Percentiles rank a stretch among this genome's conserved stretches.
Evolutionary conservation across 2,113 vertebrate species (phyloP).

Genomic region (Brachyistius frenatus): DNA sequence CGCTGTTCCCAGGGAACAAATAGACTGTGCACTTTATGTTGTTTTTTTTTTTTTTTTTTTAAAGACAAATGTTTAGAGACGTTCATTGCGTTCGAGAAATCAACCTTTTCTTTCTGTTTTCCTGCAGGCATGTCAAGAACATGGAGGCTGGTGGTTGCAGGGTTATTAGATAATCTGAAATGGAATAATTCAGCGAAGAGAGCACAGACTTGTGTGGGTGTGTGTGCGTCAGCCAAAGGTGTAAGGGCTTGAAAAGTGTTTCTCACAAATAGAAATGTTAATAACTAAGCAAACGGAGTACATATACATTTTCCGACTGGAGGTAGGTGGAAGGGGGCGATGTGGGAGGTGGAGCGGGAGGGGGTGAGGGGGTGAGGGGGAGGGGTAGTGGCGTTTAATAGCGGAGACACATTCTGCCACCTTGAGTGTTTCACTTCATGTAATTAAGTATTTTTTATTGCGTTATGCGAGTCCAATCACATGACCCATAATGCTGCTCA

Average conservation of each 20-base stretch:
- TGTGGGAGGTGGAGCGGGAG: slow-evolving; percentile 11
- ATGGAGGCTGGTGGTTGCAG: slow-evolving; percentile 52
- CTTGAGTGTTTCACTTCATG: neutral
- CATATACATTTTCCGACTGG: slow-evolving; percentile 66
- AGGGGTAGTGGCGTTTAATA: slow-evolving; percentile 2
- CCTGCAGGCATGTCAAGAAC: slow-evolving; percentile 58
- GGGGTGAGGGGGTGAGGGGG: slow-evolving; percentile 2
- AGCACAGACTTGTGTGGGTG: slow-evolving; percentile 63
- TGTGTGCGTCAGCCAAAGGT: slow-evolving; percentile 71
- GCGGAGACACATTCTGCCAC: slow-evolving; percentile 11
- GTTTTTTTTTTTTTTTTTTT: neutral
- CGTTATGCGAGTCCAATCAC: slow-evolving; percentile 8
- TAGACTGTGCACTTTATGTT: neutral
- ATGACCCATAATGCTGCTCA: too few relatives aligned
- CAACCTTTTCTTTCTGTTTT: slow-evolving; percentile 11
- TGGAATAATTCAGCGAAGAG: slow-evolving; percentile 76
- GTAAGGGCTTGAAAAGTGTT: slow-evolving; percentile 69
- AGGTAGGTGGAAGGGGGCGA: slow-evolving; percentile 42
- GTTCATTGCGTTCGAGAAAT: slow-evolving; percentile 11
- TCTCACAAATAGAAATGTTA: slow-evolving; percentile 82
- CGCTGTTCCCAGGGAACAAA: slow-evolving; percentile 4
- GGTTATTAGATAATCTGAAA: slow-evolving; percentile 76
- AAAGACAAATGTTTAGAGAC: slow-evolving; percentile 11
- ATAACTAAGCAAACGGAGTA: slow-evolving; percentile 73
- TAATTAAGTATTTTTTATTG: slow-evolving; percentile 1